Evolutionary conservation across 2,113 vertebrate genomes (phyloP), one percentile per base, ranked within the genome.

Genomic region (Alligator mississippiensis): DNA sequence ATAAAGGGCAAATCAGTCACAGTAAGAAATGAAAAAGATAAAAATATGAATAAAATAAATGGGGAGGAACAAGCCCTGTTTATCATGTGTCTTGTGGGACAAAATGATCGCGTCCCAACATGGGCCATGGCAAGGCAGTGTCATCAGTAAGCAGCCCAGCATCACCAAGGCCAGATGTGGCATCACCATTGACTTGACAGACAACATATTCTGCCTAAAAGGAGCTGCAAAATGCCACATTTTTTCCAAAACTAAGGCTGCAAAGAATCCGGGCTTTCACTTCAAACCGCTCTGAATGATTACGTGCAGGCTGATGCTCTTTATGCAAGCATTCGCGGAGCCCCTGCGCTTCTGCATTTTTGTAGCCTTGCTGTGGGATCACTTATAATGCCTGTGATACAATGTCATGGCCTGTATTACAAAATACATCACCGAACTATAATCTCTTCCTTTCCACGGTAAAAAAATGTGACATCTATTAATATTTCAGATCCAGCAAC

Each of bases 361-460:
- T 86, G 79, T 85, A 77, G 61, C 59, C 11, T 22, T 92, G 9
- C 88, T 82, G 78, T 86, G 82, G 89, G 47, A 47, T 47, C 7
- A 47, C 47, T 92, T 92, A 95, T 34, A 96, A 83, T 89, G 92
- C 92, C 90, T 93, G 93, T 76, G 38, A 79, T 89, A 89, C 90
- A 93, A 88, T 72, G 78, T 77, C 62, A 82, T 16, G 78, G 88
- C 93, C 85, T 93, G 93, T 89, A 92, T 82, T 78, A 93, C 74
- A 66, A 81, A 95, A 92, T 68, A 28, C 4, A 90, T 58, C 80
- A 77, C 92, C 85, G 88, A 93, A 90, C 90, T 85, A 78, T 66
- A 93, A 59, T 21, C 77, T 88, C 75, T 82, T 92, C 34, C 87
- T 90, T 80, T 79, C 87, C 55, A 75, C 14, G 61, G 25, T 83